Conservation (phyloP, 2,888 invertebrate species). For the Eristalis arbustorum region DNA sequence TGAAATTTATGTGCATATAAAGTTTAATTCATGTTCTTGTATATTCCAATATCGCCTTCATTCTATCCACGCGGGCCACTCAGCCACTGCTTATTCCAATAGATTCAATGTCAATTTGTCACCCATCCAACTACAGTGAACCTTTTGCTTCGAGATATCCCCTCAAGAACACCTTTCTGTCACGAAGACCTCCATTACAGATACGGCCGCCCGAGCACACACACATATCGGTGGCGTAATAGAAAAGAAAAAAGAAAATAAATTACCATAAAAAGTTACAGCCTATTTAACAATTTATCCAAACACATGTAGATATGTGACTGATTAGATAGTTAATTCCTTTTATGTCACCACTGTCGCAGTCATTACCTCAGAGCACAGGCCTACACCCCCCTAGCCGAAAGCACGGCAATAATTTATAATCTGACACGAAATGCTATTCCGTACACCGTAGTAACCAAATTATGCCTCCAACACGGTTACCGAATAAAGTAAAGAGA, state of each 20-base stretch:
- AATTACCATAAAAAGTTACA: constrained; percentile 69
- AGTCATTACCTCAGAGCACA: constrained; percentile 37
- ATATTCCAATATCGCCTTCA: not conserved
- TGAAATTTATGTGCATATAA: not conserved
- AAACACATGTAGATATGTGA: constrained; percentile 69
- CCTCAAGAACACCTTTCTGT: constrained; percentile 7
- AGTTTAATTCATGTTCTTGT: not conserved
- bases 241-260: constrained; percentile 45
- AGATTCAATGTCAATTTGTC: constrained; percentile 67
- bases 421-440: not conserved
- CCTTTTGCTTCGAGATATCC: constrained; percentile 51
- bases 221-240: not conserved
- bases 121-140: constrained; percentile 54
- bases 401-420: constrained; percentile 57
- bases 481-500: constrained; percentile 16
- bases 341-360: constrained; percentile 53
- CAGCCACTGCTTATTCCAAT: not conserved
- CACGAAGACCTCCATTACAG: constrained; percentile 27
- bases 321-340: constrained; percentile 69
- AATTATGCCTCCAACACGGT: not conserved
- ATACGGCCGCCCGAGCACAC: not conserved
- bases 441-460: not conserved
- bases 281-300: constrained; percentile 70
- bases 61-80: not conserved
- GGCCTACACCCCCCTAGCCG: not conserved